phyloP scores from a whole-genome alignment of 1,140 invertebrate species.

The Drosophila kohkoa region DNA sequence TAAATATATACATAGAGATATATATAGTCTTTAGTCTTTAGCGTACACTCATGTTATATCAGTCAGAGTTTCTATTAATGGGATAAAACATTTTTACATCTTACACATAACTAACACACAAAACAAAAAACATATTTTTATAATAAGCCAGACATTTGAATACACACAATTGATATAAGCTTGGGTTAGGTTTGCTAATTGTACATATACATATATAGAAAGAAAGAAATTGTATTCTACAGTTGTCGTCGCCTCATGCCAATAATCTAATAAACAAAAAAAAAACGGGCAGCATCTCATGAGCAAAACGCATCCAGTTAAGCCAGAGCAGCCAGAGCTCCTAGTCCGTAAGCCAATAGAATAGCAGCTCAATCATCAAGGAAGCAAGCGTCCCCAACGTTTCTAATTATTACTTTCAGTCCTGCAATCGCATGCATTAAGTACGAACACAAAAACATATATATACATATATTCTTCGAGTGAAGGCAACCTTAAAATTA shows the following conservation, averaged over 20 bases:
- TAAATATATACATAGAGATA: constrained; percentile 47
- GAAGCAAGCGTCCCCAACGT: constrained; percentile 16
- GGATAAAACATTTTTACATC: constrained; percentile 52
- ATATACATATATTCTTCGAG: constrained; percentile 33
- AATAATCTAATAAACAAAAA: not conserved
- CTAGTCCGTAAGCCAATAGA: constrained; percentile 48
- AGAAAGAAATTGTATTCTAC: constrained; percentile 17
- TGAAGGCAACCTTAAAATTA: constrained; percentile 52
- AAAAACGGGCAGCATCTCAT: constrained; percentile 49
- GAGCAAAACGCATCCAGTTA: constrained; percentile 40
- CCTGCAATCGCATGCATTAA: constrained; percentile 35
- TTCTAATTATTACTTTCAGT: constrained; percentile 15
- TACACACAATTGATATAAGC: constrained; percentile 30
- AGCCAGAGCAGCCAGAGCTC: constrained; percentile 24
- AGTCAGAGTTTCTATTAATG: constrained; percentile 75
- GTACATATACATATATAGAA: constrained; percentile 49
- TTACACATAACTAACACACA: constrained; percentile 37
- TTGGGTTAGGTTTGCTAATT: constrained; percentile 57
- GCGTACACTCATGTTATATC: constrained; percentile 71
- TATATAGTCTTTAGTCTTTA: constrained; percentile 42
- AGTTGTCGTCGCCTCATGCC: constrained; percentile 17
- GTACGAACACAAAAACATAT: not conserved
- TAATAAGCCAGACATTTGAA: constrained; percentile 18
- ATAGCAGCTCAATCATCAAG: constrained; percentile 11
- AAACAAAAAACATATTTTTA: constrained; percentile 58